A percentile compares a stretch with the other conserved stretches of the same genome.
Conservation (phyloP, 2,113 vertebrate species). For the Brevimyrus niger region DNA sequence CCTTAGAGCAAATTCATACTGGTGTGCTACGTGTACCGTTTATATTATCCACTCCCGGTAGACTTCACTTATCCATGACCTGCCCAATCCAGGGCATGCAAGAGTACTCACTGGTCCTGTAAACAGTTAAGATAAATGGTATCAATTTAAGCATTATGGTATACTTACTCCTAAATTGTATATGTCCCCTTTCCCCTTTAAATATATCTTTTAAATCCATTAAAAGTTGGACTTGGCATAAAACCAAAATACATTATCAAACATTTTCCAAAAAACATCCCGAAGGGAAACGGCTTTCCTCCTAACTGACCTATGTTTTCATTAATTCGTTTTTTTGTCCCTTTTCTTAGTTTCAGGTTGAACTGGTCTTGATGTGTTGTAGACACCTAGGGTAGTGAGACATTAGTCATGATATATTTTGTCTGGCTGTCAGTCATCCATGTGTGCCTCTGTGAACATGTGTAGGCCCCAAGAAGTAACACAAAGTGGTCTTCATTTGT, state of each 20-base stretch:
- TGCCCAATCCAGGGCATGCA: background rate
- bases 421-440: slow-evolving; percentile 2
- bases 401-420: background rate
- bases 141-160: background rate
- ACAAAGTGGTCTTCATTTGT: background rate
- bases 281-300: background rate
- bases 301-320: background rate
- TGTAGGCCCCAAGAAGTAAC: slow-evolving; percentile 1
- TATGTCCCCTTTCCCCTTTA: background rate
- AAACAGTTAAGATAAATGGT: background rate
- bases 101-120: background rate
- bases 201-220: background rate
- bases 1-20: background rate
- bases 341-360: background rate
- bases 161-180: background rate
- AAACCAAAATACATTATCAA: background rate
- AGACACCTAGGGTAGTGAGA: background rate
- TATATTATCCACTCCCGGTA: background rate
- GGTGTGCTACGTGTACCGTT: background rate
- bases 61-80: background rate
- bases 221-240: background rate
- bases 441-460: background rate
- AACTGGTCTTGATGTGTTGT: background rate
- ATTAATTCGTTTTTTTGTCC: background rate
- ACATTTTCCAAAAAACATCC: background rate